Evolutionary conservation across 2,797 vertebrate genomes (phyloP).

Genomic region (Rhinichthys osculus): DNA sequence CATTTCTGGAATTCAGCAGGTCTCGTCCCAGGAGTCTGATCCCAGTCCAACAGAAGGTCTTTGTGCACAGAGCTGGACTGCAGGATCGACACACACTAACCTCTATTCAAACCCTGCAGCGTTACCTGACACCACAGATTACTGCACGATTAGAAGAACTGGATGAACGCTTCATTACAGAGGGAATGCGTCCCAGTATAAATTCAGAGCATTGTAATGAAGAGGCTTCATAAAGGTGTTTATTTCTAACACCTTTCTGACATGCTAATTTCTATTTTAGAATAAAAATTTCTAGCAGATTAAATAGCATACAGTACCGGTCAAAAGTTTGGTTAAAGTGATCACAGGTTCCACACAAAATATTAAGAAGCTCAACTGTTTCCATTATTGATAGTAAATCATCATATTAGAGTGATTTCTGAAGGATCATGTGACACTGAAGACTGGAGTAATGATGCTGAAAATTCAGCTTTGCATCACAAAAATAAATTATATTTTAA

Average conservation of each 20-base stretch:
- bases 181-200: accelerated
- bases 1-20: slow-evolving; percentile 59
- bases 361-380: too few relatives aligned
- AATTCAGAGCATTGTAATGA: neutral
- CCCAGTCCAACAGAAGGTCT: slow-evolving; percentile 73
- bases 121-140: slow-evolving; percentile 1
- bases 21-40: slow-evolving; percentile 56
- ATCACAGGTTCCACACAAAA: too few relatives aligned
- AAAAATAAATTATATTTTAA: too few relatives aligned
- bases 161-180: neutral
- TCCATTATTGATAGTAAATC: too few relatives aligned
- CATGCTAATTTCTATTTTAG: neutral
- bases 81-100: slow-evolving; percentile 50
- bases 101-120: neutral
- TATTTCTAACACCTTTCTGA: neutral
- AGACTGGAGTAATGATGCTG: too few relatives aligned
- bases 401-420: too few relatives aligned
- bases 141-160: too few relatives aligned
- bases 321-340: too few relatives aligned
- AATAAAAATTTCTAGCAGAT: too few relatives aligned
- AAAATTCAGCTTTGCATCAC: too few relatives aligned
- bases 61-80: slow-evolving; percentile 68
- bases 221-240: neutral
- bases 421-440: too few relatives aligned
- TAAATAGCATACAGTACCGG: too few relatives aligned